Percentiles rank a stretch among this genome's conserved stretches.
These are phyloP conservation scores for Cherax quadricarinatus DNA, from an alignment of 1,140 invertebrate species.

Conservation along the genomic window DNA sequence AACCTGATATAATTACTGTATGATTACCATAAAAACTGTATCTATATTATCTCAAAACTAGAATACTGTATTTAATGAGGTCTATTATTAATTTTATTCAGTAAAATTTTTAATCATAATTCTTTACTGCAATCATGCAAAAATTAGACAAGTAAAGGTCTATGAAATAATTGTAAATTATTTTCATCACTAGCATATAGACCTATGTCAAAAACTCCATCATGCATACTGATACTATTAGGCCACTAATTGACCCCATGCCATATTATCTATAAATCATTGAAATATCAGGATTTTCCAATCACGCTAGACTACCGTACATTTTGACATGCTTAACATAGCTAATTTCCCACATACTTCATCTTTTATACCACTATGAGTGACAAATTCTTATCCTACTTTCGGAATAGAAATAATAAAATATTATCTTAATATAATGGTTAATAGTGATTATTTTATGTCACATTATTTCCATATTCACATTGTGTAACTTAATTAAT, in stretches of 20 bases:
- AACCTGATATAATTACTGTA: background rate
- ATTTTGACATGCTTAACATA: background rate
- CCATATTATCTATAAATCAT: background rate
- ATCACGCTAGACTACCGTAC: background rate
- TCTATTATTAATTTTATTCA: background rate
- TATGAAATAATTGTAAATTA: constrained; percentile 3
- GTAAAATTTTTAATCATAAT: background rate
- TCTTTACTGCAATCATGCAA: constrained; percentile 22
- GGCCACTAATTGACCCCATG: background rate
- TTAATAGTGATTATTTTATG: background rate
- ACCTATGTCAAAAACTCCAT: background rate
- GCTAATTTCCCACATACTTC: constrained; percentile 20
- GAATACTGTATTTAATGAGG: background rate
- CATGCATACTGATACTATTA: constrained; percentile 30
- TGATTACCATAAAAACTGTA: background rate
- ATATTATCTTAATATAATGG: background rate
- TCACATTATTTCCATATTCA: background rate
- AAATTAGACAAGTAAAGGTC: background rate
- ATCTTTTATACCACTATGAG: constrained; percentile 16
- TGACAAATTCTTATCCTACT: constrained; percentile 11
- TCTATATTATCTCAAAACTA: constrained; percentile 3
- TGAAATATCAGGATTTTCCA: background rate
- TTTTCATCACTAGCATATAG: background rate
- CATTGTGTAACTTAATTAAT: background rate
- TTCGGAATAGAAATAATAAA: background rate